A percentile compares a stretch with the other conserved stretches of the same genome.
These are phyloP conservation scores for Herpailurus yagouaroundi DNA, from an alignment of 2,113 vertebrate genomes.

Conservation along the genomic window DNA sequence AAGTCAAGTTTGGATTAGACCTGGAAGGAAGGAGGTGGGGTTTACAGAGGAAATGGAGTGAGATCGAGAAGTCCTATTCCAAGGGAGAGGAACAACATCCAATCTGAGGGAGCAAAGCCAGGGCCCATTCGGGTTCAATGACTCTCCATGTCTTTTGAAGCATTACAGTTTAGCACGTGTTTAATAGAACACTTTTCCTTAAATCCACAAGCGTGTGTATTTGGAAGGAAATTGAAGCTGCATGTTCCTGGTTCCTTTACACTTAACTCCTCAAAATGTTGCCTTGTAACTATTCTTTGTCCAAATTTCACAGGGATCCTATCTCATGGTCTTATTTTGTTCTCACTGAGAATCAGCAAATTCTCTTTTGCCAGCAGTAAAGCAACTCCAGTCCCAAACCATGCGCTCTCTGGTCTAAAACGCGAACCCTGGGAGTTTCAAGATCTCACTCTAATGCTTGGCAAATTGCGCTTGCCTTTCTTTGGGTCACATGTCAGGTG, in stretches of 20 bases:
- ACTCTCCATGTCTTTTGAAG: not conserved
- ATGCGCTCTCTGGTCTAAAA: not conserved
- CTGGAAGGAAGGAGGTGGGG: not conserved
- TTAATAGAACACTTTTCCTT: not conserved
- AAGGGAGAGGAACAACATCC: not conserved
- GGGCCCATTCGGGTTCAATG: not conserved
- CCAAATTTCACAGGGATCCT: constrained; percentile 31
- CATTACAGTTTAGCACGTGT: not conserved
- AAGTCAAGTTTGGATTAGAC: constrained; percentile 46
- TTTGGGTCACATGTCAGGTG: not conserved
- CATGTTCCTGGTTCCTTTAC: constrained; percentile 41
- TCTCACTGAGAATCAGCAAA: not conserved
- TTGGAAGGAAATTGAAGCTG: constrained; percentile 55
- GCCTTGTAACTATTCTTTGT: constrained; percentile 53
- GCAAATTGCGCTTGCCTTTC: not conserved
- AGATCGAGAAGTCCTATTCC: not conserved
- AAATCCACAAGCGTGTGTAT: not conserved
- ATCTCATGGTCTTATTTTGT: not conserved
- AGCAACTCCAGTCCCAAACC: not conserved
- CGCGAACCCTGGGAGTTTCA: not conserved
- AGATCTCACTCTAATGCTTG: no score
- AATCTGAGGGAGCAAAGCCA: not conserved
- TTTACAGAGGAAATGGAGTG: constrained; percentile 14
- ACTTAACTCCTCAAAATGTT: constrained; percentile 7
- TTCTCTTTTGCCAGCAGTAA: not conserved